These are phyloP conservation scores for Aporophyla nigra DNA, from an alignment of 2,888 invertebrate species.

Conservation along the genomic window DNA sequence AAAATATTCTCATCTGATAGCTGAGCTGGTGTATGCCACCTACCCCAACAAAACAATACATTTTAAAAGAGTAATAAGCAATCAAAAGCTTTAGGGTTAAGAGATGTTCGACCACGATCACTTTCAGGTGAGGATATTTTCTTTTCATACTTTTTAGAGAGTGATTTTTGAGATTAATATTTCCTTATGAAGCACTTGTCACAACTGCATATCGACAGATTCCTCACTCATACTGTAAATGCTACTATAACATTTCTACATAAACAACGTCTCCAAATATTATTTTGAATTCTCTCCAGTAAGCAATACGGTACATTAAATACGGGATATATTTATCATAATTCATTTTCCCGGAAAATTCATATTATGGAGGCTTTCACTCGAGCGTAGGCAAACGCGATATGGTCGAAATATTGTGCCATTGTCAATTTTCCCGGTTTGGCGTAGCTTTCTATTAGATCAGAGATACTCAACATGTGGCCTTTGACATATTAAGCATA, in stretches of 20 bases:
- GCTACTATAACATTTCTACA: not conserved
- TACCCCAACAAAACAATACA: too few species aligned
- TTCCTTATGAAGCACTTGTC: not conserved
- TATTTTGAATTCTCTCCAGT: constrained; percentile 11
- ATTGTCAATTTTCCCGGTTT: constrained; percentile 13
- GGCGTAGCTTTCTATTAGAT: constrained; percentile 36
- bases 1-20: too few species aligned
- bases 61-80: too few species aligned
- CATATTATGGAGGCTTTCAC: not conserved
- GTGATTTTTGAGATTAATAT: not conserved
- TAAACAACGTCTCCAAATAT: not conserved
- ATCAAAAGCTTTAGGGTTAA: too few species aligned
- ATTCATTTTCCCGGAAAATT: constrained; percentile 45
- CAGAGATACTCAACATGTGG: constrained; percentile 12
- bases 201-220: not conserved
- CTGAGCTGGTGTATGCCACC: too few species aligned
- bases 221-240: not conserved
- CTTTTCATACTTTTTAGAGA: too few species aligned
- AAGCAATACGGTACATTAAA: constrained; percentile 43
- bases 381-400: constrained; percentile 22
- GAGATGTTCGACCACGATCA: too few species aligned
- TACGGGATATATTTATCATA: constrained; percentile 14
- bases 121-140: too few species aligned
- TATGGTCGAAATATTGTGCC: constrained; percentile 23
- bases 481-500: constrained; percentile 33